Evolutionary conservation across 2,888 invertebrate species (phyloP).

Genomic region (Carpatolechia fugitivella): DNA sequence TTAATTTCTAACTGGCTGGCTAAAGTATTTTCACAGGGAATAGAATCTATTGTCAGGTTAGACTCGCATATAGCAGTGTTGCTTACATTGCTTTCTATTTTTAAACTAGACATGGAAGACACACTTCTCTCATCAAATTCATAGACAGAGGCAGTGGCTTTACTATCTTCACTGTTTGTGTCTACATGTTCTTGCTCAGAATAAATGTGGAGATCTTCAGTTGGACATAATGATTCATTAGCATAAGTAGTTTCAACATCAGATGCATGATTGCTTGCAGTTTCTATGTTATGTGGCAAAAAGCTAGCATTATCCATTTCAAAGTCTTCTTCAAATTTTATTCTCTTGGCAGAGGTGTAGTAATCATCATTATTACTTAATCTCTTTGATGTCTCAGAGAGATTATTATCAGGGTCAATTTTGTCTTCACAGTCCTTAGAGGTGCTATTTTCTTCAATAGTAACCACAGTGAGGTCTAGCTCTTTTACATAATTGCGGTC

Average conservation of each 20-base stretch:
- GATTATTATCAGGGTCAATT: conserved; percentile 45
- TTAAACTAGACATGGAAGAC: conserved; percentile 58
- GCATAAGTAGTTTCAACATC: conserved; percentile 52
- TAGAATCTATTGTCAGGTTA: conserved; percentile 29
- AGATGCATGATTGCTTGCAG: conserved; percentile 46
- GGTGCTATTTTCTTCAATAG: conserved; percentile 58
- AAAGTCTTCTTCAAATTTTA: conserved; percentile 61
- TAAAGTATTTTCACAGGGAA: conserved; percentile 29
- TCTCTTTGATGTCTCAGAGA: conserved; percentile 57
- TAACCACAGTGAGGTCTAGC: conserved; percentile 60
- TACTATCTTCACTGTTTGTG: conserved; percentile 65
- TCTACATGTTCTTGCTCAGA: conserved; percentile 57
- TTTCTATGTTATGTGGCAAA: conserved; percentile 35
- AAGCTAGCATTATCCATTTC: conserved; percentile 44
- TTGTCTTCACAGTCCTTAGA: conserved; percentile 60
- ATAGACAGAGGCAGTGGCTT: conserved; percentile 58
- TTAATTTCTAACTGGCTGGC: conserved; percentile 25
- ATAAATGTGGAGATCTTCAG: conserved; percentile 48
- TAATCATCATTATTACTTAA: conserved; percentile 57
- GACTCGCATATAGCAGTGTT: conserved; percentile 43
- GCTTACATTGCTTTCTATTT: conserved; percentile 59
- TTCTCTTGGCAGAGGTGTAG: conserved; percentile 54
- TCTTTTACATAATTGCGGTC: conserved; percentile 60
- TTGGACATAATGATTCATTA: conserved; percentile 52
- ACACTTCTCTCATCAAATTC: conserved; percentile 70